These are phyloP conservation scores for Sphaeridia pumilis DNA, from an alignment of 2,888 invertebrate genomes.

Conservation along the genomic window DNA sequence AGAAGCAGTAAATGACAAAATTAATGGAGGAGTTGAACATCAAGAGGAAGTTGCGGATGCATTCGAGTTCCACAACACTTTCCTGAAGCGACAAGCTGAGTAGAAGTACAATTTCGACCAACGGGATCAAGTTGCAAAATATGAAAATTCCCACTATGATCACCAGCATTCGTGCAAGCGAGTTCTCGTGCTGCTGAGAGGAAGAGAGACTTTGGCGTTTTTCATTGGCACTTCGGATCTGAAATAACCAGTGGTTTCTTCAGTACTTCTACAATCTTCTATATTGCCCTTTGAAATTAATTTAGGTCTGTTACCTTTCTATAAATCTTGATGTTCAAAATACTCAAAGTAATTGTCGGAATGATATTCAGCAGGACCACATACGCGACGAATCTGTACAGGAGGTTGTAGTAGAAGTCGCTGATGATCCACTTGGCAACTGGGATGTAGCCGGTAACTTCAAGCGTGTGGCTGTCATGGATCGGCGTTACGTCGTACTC, in stretches of 20 bases:
- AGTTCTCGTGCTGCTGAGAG: conserved; percentile 23
- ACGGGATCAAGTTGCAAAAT: conserved; percentile 18
- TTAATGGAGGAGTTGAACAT: conserved; percentile 28
- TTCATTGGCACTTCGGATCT: conserved; percentile 25
- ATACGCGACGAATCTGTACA: conserved; percentile 18
- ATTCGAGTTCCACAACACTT: conserved; percentile 13
- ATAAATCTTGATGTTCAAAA: conserved; percentile 28
- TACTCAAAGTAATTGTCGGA: conserved; percentile 19
- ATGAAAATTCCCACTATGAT: conserved; percentile 26
- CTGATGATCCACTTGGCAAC: conserved; percentile 13
- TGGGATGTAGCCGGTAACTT: conserved; percentile 17
- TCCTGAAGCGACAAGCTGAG: neutral
- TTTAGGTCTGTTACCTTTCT: conserved; percentile 17
- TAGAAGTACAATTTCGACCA: conserved; percentile 14
- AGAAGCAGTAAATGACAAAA: conserved; percentile 27
- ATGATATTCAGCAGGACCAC: conserved; percentile 18
- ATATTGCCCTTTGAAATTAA: neutral
- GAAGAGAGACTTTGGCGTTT: conserved; percentile 19
- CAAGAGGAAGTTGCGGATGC: conserved; percentile 20
- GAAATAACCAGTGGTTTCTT: neutral
- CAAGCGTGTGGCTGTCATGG: conserved; percentile 10
- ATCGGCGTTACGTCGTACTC: conserved; percentile 20
- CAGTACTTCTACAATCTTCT: neutral
- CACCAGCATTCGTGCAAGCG: conserved; percentile 24
- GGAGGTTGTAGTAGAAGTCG: conserved; percentile 19